Evolutionary conservation across 2,797 vertebrate species (phyloP).

Genomic region (Phataginus tricuspis): DNA sequence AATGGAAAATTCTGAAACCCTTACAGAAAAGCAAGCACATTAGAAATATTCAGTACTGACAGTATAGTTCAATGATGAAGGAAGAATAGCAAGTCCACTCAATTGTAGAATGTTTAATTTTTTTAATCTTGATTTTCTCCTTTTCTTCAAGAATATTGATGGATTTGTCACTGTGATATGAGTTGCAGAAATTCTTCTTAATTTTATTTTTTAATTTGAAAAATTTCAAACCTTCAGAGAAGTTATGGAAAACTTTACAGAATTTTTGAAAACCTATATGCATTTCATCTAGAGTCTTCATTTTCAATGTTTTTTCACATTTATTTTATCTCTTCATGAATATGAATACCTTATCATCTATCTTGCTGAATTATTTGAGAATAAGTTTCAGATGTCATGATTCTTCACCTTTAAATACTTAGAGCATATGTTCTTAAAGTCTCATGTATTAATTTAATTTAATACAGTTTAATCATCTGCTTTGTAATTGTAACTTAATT

Average conservation of each 20-base stretch:
- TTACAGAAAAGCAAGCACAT: not conserved
- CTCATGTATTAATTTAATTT: not conserved
- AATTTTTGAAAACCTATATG: not conserved
- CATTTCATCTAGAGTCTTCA: not conserved
- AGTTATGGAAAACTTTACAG: not conserved
- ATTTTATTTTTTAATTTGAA: slow-evolving; percentile 33
- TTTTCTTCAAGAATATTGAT: slow-evolving; percentile 16
- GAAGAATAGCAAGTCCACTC: not conserved
- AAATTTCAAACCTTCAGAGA: not conserved
- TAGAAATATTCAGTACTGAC: not conserved
- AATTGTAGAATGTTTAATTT: not conserved
- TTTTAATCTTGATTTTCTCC: not conserved
- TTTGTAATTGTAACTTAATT: not conserved
- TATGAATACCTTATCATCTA: not conserved
- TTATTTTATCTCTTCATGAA: slow-evolving; percentile 12
- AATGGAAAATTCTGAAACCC: not conserved
- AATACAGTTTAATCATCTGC: not conserved
- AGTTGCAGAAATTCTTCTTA: not conserved
- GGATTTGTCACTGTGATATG: not conserved
- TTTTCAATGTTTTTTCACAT: not conserved
- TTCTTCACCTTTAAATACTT: not conserved
- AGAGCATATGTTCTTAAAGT: not conserved
- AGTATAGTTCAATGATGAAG: not conserved
- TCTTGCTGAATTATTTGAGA: slow-evolving; percentile 38
- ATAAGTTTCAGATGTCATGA: not conserved